A percentile compares a stretch with the other conserved stretches of the same genome.
Evolutionary conservation across 2,113 vertebrate species (phyloP).

Genomic region (Cochlearius cochlearius): DNA sequence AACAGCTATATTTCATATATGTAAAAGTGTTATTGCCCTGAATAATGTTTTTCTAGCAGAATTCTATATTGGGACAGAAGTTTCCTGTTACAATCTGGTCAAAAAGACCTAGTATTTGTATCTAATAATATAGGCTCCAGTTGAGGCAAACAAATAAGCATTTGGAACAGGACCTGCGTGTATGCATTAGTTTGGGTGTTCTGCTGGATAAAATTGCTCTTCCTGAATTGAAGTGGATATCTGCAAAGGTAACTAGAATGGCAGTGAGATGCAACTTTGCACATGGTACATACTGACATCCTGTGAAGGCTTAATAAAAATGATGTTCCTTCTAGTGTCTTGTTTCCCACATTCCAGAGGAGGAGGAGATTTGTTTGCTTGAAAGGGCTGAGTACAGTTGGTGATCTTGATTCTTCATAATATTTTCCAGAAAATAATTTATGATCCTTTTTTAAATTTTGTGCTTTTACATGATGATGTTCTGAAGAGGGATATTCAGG

Average conservation of each 20-base stretch:
- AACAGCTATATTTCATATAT: background rate
- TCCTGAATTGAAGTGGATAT: background rate
- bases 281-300: background rate
- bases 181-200: background rate
- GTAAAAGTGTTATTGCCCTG: background rate
- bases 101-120: background rate
- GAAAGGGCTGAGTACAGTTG: background rate
- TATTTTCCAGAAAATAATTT: background rate
- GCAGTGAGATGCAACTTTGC: background rate
- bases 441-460: background rate
- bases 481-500: background rate
- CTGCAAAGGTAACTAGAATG: background rate
- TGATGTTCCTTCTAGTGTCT: background rate
- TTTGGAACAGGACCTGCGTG: fast-evolving
- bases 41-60: background rate
- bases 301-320: background rate
- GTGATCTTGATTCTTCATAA: background rate
- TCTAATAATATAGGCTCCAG: background rate
- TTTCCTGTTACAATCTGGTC: background rate
- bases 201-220: background rate
- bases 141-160: background rate
- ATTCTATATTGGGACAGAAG: background rate
- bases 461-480: background rate
- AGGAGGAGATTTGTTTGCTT: background rate
- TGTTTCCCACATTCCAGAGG: background rate